A percentile compares a stretch with the other conserved stretches of the same genome.
phyloP scores from a whole-genome alignment of 2,113 vertebrate species.

The Callopanchax toddi region DNA sequence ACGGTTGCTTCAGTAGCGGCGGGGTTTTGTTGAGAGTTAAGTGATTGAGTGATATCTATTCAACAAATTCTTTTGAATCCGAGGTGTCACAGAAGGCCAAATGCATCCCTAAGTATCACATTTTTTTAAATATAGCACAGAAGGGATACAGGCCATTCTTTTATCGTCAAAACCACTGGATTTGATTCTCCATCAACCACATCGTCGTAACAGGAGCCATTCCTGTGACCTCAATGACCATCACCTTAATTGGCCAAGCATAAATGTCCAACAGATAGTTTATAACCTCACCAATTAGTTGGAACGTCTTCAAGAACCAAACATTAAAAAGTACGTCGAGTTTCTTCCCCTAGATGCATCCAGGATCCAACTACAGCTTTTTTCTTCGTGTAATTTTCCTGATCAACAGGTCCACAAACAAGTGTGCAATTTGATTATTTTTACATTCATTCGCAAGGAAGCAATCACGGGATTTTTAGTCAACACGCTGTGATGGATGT shows the following conservation, averaged over 20 bases:
- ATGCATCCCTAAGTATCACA: neutral
- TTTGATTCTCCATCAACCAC: neutral
- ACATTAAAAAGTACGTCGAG: neutral
- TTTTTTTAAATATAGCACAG: neutral
- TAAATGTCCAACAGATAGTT: neutral
- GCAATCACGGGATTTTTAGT: neutral
- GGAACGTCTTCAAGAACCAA: neutral
- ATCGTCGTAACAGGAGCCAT: neutral
- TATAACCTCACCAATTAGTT: neutral
- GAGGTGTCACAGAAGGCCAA: constrained; percentile 1
- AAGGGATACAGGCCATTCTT: neutral
- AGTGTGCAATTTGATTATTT: neutral
- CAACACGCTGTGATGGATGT: neutral
- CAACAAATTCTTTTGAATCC: constrained; percentile 12
- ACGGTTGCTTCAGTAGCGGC: constrained; percentile 9
- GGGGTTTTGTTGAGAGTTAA: constrained; percentile 14
- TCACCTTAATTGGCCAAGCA: neutral
- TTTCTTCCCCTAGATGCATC: neutral
- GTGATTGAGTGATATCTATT: constrained; percentile 24
- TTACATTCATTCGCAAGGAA: neutral
- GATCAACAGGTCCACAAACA: neutral
- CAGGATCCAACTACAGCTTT: neutral
- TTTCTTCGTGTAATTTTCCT: neutral
- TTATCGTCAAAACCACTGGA: neutral
- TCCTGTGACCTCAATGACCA: neutral